These are phyloP conservation scores for Columba livia DNA, from an alignment of 2,113 vertebrate species.

Conservation along the genomic window DNA sequence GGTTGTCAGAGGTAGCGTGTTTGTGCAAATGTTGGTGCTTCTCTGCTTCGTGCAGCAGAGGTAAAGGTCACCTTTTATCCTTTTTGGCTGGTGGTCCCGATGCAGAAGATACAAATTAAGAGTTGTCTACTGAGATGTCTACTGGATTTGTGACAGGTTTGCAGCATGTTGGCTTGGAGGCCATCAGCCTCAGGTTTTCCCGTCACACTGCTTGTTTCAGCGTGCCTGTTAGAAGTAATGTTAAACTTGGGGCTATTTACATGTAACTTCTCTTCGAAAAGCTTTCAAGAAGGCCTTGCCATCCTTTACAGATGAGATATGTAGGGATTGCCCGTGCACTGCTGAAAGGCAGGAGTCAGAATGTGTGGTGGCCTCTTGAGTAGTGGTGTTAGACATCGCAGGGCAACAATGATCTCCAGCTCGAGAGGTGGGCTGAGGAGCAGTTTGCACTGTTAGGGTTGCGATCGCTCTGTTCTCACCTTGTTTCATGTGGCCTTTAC, in stretches of 20 bases:
- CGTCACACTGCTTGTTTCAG: background rate
- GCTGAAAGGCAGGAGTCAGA: background rate
- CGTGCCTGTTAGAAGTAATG: background rate
- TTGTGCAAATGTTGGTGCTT: background rate
- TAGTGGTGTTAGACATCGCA: background rate
- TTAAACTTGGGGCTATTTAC: background rate
- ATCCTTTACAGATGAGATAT: background rate
- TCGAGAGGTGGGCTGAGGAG: background rate
- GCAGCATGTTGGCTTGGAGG: background rate
- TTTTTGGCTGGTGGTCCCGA: background rate
- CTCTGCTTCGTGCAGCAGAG: background rate
- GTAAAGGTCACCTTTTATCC: background rate
- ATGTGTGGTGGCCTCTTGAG: background rate
- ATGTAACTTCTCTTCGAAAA: background rate
- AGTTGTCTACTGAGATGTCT: background rate
- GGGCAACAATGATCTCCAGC: background rate
- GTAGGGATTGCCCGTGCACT: background rate
- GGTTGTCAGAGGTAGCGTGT: background rate
- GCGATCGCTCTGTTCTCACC: background rate
- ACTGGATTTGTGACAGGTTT: accelerated
- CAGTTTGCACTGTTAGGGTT: background rate
- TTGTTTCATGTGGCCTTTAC: background rate
- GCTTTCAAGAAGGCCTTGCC: background rate
- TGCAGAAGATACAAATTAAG: background rate
- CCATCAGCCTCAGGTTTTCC: background rate